Evolutionary conservation across 2,797 vertebrate species (phyloP).

Genomic region (Chiroxiphia lanceolata): DNA sequence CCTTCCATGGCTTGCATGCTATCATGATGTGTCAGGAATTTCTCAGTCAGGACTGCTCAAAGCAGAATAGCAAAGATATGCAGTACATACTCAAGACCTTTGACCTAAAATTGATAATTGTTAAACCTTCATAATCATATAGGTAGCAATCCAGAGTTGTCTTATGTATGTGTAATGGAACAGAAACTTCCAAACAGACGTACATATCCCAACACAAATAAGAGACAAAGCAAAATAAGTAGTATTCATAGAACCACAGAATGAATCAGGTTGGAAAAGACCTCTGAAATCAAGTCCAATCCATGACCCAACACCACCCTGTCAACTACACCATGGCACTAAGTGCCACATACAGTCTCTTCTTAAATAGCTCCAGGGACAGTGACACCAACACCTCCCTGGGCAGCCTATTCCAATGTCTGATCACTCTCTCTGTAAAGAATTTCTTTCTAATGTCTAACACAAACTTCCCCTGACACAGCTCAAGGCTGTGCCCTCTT

Average conservation of each 20-base stretch:
- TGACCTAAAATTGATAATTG: neutral
- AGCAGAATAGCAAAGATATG: neutral
- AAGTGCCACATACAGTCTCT: no score
- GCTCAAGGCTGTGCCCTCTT: no score
- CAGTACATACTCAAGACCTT: neutral
- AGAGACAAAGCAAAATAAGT: neutral
- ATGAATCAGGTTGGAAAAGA: no score
- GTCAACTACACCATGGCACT: no score
- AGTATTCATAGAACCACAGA: neutral
- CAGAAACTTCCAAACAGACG: neutral
- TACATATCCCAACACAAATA: neutral
- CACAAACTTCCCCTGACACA: no score
- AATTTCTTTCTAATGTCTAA: no score
- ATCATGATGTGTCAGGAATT: neutral
- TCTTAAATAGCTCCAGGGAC: no score
- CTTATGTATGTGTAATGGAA: neutral
- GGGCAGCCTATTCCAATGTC: no score
- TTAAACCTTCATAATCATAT: neutral
- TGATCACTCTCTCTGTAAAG: no score
- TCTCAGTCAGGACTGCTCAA: neutral
- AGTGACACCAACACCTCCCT: no score
- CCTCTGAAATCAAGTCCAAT: no score
- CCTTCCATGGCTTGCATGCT: neutral
- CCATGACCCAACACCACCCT: no score
- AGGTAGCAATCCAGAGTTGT: neutral